Evolutionary conservation across 64 coral and sea anemone genomes (phyloP).

Genomic region (Actinia equina): DNA sequence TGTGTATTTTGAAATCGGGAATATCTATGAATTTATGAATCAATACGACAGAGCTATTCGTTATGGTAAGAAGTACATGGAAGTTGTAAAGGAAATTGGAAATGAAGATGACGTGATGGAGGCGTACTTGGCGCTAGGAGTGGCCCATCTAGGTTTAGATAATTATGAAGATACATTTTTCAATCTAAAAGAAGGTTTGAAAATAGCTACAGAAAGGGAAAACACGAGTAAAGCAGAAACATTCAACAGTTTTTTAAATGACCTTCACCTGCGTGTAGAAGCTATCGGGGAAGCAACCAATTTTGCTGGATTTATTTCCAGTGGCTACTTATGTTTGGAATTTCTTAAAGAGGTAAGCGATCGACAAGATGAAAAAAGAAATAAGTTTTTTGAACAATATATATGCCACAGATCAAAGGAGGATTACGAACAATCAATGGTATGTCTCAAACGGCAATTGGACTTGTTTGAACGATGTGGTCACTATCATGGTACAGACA

Average conservation of each 20-base stretch:
- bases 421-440: not conserved
- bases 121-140: not conserved
- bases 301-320: not conserved
- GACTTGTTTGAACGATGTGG: not conserved
- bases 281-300: not conserved
- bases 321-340: not conserved
- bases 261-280: no score
- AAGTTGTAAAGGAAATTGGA: not conserved
- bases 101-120: not conserved
- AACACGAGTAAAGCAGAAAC: no score
- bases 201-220: no score
- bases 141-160: not conserved
- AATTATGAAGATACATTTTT: not conserved
- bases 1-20: not conserved
- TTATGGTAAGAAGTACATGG: not conserved
- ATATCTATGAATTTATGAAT: conserved; percentile 3
- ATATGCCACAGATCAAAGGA: not conserved
- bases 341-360: not conserved
- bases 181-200: no score
- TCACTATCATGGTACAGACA: not conserved
- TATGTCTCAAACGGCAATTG: not conserved
- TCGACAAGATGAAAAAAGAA: not conserved
- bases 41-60: not conserved
- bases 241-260: no score
- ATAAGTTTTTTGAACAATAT: not conserved